Evolutionary conservation across 2,797 vertebrate genomes (phyloP), one percentile per base, ranked within the genome.

Genomic region (Enteromius unitaeniatus): DNA sequence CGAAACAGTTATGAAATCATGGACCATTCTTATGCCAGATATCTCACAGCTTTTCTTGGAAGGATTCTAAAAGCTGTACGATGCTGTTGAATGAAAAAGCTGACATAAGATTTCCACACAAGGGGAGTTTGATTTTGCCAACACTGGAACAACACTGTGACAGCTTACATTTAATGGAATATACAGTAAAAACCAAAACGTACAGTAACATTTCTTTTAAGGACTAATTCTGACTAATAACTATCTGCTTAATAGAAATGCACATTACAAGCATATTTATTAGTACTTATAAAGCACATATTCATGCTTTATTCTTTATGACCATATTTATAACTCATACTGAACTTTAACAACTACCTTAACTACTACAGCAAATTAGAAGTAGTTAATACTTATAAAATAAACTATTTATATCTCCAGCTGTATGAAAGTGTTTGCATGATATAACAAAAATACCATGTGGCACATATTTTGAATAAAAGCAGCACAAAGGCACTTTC

Each of bases 101-200:
- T 76, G 80, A 53, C 80, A 34, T 42, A 23, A 64, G 28, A 62
- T 65, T 65, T 74, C 58, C 70, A 82, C 58, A 82, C 60, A 65
- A 65, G 31, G 9, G 31, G 40, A 34, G 47, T 73, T 62, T 47
- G 49, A 83, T 40, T 75, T 65, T 53, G n/a, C 55, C 21, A 37
- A 82, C 55, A 67, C 17, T 55, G 60, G n/a, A 55, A 34, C 3
- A 49, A 31, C 2, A n/a, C 8, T 23, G 37, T 76, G 62, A 68
- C 47, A 53, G 34, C 5, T 45, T 77, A 6, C 37, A 31, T 68
- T 77, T 11, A 77, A 73, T 21, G 17, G 37, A 70, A 55, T 3
- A 55, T 26, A 69, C 5, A 42, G 47, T 4, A n/a, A 26, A 23
- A 55, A 10, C 42, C 6, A 64, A 64, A 64, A 64, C 26, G 0